These are phyloP conservation scores for Lamellibrachia columna DNA, from an alignment of 2,888 invertebrate genomes.

Conservation along the genomic window DNA sequence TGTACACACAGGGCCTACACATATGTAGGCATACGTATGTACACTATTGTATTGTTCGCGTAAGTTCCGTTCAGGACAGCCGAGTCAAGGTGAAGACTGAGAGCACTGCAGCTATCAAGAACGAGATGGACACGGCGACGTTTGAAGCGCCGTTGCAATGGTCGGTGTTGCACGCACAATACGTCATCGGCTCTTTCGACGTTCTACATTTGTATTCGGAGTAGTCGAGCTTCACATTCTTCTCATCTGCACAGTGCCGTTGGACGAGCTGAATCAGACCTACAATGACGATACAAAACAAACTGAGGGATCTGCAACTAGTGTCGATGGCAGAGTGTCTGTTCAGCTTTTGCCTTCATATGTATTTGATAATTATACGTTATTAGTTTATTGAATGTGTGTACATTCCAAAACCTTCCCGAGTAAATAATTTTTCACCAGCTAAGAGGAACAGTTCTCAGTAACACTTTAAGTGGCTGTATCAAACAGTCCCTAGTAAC, in stretches of 20 bases:
- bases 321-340: background rate
- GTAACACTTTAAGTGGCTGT: too few species aligned
- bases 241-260: background rate
- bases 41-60: background rate
- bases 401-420: too few species aligned
- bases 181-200: background rate
- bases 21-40: background rate
- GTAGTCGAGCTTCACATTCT: background rate
- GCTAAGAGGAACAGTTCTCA: too few species aligned
- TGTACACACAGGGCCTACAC: background rate
- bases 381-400: too few species aligned
- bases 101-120: background rate
- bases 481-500: too few species aligned
- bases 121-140: background rate
- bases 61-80: background rate
- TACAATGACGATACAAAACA: background rate
- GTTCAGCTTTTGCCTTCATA: background rate
- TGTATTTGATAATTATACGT: too few species aligned
- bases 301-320: background rate
- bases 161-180: background rate
- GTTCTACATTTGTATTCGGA: constrained; percentile 3
- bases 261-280: background rate
- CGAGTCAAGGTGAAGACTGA: background rate
- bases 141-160: background rate
- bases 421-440: too few species aligned